Evolutionary conservation across 64 coral and sea anemone species (phyloP).

Genomic region (Dendronephthya gigantea): DNA sequence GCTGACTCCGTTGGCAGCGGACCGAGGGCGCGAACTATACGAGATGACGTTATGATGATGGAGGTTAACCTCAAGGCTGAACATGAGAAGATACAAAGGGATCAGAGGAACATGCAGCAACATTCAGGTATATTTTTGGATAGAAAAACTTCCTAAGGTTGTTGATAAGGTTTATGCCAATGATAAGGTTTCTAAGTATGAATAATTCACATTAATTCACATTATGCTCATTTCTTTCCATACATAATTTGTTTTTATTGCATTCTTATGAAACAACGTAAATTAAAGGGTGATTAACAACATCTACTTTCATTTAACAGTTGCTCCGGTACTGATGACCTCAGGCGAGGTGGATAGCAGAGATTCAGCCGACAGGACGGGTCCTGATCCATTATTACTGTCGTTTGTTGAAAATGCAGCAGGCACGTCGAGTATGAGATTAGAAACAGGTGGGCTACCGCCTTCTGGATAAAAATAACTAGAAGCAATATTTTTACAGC

Average conservation of each 20-base stretch:
- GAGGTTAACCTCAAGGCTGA: background rate
- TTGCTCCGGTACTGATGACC: background rate
- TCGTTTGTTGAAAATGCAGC: background rate
- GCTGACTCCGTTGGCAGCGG: background rate
- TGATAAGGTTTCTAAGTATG: too few species aligned
- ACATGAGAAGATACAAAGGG: background rate
- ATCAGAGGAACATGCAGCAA: background rate
- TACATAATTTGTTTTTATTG: too few species aligned
- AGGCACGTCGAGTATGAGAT: background rate
- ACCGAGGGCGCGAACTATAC: background rate
- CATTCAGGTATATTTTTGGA: background rate
- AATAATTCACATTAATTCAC: too few species aligned
- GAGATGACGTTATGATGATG: slow-evolving; percentile 6
- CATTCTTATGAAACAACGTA: too few species aligned
- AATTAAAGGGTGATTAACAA: too few species aligned
- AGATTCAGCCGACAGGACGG: background rate
- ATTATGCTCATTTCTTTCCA: too few species aligned
- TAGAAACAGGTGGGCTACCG: background rate
- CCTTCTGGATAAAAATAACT: too few species aligned
- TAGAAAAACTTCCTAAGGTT: too few species aligned
- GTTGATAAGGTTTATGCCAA: too few species aligned
- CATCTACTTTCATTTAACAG: too few species aligned
- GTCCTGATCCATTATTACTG: background rate
- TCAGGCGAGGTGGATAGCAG: background rate
- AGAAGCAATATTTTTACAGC: too few species aligned